Evolutionary conservation across 1,140 invertebrate genomes (phyloP).

Genomic region (Euglossa dilemma): DNA sequence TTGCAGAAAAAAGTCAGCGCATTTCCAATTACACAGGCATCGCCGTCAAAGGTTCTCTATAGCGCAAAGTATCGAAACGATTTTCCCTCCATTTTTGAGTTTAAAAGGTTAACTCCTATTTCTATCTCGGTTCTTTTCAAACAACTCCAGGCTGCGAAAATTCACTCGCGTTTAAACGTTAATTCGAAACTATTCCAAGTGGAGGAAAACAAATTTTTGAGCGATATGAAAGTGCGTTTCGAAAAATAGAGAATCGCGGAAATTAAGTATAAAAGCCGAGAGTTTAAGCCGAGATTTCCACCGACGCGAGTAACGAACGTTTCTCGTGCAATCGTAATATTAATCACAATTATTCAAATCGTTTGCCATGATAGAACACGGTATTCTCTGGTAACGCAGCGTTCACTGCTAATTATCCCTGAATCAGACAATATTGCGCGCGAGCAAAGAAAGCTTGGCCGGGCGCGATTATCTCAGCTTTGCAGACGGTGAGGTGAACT

Average conservation of each 20-base stretch:
- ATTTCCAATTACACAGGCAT: not conserved
- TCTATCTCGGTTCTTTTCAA: no score
- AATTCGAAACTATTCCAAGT: no score
- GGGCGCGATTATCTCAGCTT: slow-evolving; percentile 12
- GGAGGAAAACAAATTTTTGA: no score
- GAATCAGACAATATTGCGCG: slow-evolving; percentile 23
- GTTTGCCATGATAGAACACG: no score
- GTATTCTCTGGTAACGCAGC: not conserved
- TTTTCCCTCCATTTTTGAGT: no score
- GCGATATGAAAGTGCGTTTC: no score
- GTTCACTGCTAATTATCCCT: slow-evolving; percentile 3
- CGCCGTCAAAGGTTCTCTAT: not conserved
- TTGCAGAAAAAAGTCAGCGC: not conserved
- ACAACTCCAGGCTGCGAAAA: no score
- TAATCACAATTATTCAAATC: not conserved
- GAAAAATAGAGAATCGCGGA: no score
- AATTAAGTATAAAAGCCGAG: no score
- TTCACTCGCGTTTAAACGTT: no score
- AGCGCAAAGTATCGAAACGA: not conserved
- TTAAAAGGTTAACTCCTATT: no score
- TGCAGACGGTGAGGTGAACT: not conserved
- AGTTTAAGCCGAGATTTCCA: no score
- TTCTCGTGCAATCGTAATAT: not conserved
- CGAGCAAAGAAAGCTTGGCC: not conserved
- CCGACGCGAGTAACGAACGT: not conserved